Base-by-base conservation (phyloP, 2,113 vertebrate genomes). In the Echinops telfairi region DNA sequence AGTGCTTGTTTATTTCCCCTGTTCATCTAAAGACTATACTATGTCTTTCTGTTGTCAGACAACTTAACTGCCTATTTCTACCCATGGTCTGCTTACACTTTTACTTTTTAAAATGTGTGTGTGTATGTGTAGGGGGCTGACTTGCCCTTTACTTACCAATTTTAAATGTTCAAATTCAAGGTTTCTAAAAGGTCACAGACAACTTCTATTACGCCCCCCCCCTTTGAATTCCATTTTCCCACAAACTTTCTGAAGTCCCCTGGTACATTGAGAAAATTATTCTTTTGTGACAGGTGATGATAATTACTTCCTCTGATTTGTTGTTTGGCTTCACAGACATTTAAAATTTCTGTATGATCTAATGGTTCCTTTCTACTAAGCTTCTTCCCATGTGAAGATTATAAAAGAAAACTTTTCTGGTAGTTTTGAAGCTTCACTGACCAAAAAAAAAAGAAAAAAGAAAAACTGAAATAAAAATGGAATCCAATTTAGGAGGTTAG, bases 291-390 rank as follows among this genome's bases (percentile, higher is more conserved):
- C 20, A 84, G 33, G 58, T 79, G 40, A 89, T 79, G 82, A 25
- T 16, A 78, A 88, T 62, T 86, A 81, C 84, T 22, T 76, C 70
- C 20, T 78, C 27, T 73, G 86, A 43, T 91, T 71, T 92, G 31
- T 33, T 73, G 85, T 84, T 82, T 93, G 29, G 3, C 25, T 80
- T 66, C 36, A 79, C 0, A 91, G 57, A 64, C 27, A 88, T 78
- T 88, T 91, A 75, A 91, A 86, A 40, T 82, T 82, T 92, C 71
- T 62, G 33, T 83, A 38, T 87, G n/a, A 23, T 91, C 70, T 90
- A 79, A 62, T 40, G 19, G 57, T 6, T 94, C 75, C 33, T 91
- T 79, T 93, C 29, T 47, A 60, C 40, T 79, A 88, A 91, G 29
- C 20, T 22, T 83, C 58, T 94, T 92, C 27, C 40, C 25, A 86